phyloP scores from a whole-genome alignment of 2,113 vertebrate species.

The Ia io region DNA sequence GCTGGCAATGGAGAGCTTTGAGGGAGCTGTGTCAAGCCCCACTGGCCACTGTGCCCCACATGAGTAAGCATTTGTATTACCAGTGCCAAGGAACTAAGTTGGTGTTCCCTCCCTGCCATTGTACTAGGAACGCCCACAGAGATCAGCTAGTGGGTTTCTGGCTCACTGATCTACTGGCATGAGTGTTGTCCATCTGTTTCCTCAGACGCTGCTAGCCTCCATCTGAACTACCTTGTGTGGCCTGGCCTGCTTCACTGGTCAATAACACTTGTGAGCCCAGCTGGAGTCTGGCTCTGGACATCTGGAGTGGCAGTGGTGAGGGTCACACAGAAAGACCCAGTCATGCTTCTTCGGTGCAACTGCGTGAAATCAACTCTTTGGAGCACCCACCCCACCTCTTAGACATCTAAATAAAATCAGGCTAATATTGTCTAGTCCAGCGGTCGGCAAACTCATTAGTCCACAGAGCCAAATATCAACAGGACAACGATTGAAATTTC shows the following conservation, averaged over 20 bases:
- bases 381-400: neutral
- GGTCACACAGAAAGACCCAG: neutral
- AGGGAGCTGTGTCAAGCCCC: neutral
- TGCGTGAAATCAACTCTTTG: neutral
- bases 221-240: neutral
- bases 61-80: neutral
- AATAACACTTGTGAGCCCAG: neutral
- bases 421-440: neutral
- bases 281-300: neutral
- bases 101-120: neutral
- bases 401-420: neutral
- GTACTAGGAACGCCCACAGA: neutral
- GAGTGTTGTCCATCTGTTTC: constrained; percentile 27
- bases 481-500: too few relatives aligned
- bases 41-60: neutral
- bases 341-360: neutral
- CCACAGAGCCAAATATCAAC: too few relatives aligned
- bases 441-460: too few relatives aligned
- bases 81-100: neutral
- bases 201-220: neutral
- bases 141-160: neutral
- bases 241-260: neutral
- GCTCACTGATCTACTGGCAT: neutral
- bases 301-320: neutral
- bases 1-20: neutral